phyloP scores from a whole-genome alignment of 2,888 invertebrate genomes.

The Rhagophthalmus giganteus region DNA sequence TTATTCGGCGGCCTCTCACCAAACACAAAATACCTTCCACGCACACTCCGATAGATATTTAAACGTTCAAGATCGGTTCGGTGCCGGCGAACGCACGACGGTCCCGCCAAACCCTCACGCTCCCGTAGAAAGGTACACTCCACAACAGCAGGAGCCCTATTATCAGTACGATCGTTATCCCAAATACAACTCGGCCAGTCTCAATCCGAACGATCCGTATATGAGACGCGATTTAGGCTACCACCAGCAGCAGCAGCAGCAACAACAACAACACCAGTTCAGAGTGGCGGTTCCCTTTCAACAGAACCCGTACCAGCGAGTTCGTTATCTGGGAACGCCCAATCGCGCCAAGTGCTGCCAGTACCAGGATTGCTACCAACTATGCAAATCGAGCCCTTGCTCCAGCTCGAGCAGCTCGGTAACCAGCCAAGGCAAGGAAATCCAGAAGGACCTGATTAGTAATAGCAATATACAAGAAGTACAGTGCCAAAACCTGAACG shows the following conservation, averaged over 20 bases:
- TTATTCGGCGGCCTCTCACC: constrained; percentile 26
- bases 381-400: constrained; percentile 56
- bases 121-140: constrained; percentile 73
- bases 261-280: constrained; percentile 58
- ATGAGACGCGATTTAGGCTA: constrained; percentile 63
- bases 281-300: constrained; percentile 58
- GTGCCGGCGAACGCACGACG: constrained; percentile 57
- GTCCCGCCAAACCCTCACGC: constrained; percentile 71
- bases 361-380: constrained; percentile 50
- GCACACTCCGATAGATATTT: constrained; percentile 37
- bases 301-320: constrained; percentile 52
- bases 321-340: constrained; percentile 50
- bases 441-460: constrained; percentile 36
- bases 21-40: constrained; percentile 18
- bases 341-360: constrained; percentile 52
- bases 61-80: constrained; percentile 40
- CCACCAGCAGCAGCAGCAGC: no score
- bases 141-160: constrained; percentile 64
- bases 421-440: constrained; percentile 53
- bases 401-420: constrained; percentile 59
- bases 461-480: constrained; percentile 42
- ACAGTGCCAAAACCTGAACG: constrained; percentile 52
- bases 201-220: constrained; percentile 59
- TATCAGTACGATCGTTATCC: constrained; percentile 55
- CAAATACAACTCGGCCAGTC: constrained; percentile 41